phyloP scores from a whole-genome alignment of 2,888 invertebrate genomes.

The Tinea trinotella region DNA sequence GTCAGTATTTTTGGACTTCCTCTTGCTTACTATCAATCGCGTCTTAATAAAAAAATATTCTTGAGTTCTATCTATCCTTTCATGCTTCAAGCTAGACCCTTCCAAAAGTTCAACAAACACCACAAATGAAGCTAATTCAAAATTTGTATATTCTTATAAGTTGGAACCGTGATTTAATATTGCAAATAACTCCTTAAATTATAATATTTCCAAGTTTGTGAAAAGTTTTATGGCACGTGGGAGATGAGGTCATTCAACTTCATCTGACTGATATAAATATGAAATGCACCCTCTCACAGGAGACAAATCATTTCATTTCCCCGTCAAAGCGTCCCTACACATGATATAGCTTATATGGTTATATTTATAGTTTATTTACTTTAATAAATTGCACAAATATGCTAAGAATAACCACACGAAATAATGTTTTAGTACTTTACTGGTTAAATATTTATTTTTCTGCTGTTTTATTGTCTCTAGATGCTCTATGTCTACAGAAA shows the following conservation, averaged over 20 bases:
- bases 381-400: neutral
- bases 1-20: no score
- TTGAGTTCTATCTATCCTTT: neutral
- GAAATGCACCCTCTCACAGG: conserved; percentile 62
- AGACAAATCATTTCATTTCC: conserved; percentile 73
- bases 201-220: conserved; percentile 1
- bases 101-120: neutral
- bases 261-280: conserved; percentile 42
- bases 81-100: neutral
- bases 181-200: conserved; percentile 5
- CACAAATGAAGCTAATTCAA: conserved; percentile 2
- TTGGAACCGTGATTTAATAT: conserved; percentile 4
- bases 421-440: no score
- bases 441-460: no score
- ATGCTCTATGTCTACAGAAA: no score
- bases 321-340: conserved; percentile 28
- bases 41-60: no score
- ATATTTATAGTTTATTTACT: conserved; percentile 6
- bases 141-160: neutral
- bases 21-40: no score
- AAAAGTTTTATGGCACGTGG: conserved; percentile 11
- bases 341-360: neutral
- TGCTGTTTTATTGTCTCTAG: no score
- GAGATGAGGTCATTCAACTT: conserved; percentile 50
- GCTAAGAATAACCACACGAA: no score